These are phyloP conservation scores for Trissolcus basalis DNA, from an alignment of 1,140 invertebrate genomes.

Conservation along the genomic window DNA sequence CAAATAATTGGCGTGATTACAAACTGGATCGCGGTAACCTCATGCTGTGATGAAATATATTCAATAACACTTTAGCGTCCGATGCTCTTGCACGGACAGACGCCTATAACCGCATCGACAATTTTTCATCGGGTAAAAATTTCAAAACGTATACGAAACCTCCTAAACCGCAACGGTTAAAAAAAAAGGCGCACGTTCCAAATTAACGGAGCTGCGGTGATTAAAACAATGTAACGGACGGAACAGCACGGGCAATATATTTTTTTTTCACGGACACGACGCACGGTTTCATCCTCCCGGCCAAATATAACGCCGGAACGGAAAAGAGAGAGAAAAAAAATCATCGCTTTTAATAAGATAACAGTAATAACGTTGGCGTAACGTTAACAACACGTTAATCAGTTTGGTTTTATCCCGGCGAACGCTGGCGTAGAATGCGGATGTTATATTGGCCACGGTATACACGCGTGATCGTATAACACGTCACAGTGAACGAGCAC, in stretches of 20 bases:
- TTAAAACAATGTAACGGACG: background rate
- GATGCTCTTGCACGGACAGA: too few relatives aligned
- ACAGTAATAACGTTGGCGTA: conserved; percentile 55
- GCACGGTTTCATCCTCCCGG: conserved; percentile 22
- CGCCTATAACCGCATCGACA: too few relatives aligned
- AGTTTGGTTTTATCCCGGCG: conserved; percentile 50
- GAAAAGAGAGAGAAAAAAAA: conserved; percentile 13
- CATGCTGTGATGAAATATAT: conserved; percentile 16
- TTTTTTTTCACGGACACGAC: conserved; percentile 12
- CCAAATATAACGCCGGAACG: conserved; percentile 33
- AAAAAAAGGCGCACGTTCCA: background rate
- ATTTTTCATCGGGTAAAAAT: background rate
- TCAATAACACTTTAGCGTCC: conserved; percentile 14
- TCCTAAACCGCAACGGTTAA: too few relatives aligned
- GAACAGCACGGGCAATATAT: conserved; percentile 2
- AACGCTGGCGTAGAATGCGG: conserved; percentile 57
- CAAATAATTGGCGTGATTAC: conserved; percentile 24
- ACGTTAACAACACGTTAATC: conserved; percentile 57
- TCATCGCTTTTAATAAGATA: conserved; percentile 43
- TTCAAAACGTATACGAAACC: too few relatives aligned
- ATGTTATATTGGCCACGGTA: conserved; percentile 45
- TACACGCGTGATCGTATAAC: conserved; percentile 55
- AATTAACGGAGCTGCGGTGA: conserved; percentile 2
- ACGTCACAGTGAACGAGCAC: conserved; percentile 54
- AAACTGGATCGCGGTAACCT: conserved; percentile 16